Evolutionary conservation across 2,888 invertebrate genomes (phyloP), one percentile per base, ranked within the genome.

Genomic region (Antheraea assamensis): DNA sequence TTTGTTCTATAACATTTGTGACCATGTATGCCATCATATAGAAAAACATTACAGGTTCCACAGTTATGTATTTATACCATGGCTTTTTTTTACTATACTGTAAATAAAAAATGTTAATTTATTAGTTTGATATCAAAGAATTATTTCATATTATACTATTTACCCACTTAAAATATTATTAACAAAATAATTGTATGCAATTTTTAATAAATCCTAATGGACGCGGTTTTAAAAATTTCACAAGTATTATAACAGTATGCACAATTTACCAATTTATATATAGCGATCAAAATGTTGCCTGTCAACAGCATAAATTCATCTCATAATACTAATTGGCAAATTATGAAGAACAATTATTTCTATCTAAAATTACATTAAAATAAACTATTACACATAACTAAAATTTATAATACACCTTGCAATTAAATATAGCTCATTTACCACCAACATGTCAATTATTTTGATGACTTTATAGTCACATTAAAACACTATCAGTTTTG

Each of bases 1-100:
- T 96, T 85, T 97, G 97, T 83, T 98, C 97, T 52, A 97, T 95
- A 0, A 98, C 97, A 75, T 96, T 96, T 4, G 98, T 98, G 72
- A 96, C 95, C 97, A 97, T 97, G 82, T 96, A 97, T 1, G 98
- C 97, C 95, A 98, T 96, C 98, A 98, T 98, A 85, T 98, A 98
- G 2, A 98, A 92, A 86, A 98, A 97, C 96, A 98, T 96, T 0
- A 97, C 96, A 0, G 98, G 98, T 85, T 98, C 98, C 31, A 98
- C 97, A 0, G 98, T 96, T 73, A 97, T 95, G 47, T 93, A 85
- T 77, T 86, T 91, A 88, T 92, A 91, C 92, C 94, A 94, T 85
- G 87, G 86, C 76, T 77, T 82, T 52, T 78, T 77, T 17, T 73
- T 76, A 42, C 77, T 49, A 72, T 79, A 79, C 88, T 88, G 79